Evolutionary conservation across 2,113 vertebrate genomes (phyloP).

Genomic region (Myanophis thanlyinensis): DNA sequence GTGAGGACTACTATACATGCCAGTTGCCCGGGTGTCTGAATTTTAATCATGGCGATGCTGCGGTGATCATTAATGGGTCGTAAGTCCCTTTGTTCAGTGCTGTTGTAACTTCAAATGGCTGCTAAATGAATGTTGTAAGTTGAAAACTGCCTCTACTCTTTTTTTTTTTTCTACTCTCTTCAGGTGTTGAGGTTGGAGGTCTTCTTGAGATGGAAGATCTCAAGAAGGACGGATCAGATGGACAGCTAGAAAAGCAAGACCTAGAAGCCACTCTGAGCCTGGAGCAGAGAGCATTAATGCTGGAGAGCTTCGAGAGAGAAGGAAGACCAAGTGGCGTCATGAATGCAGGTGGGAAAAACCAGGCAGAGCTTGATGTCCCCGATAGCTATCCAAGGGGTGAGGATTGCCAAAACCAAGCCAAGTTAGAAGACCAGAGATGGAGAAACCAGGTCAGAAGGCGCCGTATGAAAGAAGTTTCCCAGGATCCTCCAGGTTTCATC

Average conservation of each 20-base stretch:
- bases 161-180: not conserved
- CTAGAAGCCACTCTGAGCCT: not conserved
- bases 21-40: not conserved
- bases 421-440: not conserved
- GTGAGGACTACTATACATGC: not conserved
- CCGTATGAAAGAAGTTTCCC: not conserved
- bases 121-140: not conserved
- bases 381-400: not conserved
- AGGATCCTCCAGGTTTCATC: slow-evolving; percentile 24
- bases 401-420: not conserved
- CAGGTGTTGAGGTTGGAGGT: not conserved
- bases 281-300: not conserved
- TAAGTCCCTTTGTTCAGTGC: not conserved
- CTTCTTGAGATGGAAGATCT: not conserved
- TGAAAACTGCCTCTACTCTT: not conserved
- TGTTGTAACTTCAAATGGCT: accelerated
- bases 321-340: not conserved
- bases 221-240: not conserved
- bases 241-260: not conserved
- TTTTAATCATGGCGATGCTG: not conserved
- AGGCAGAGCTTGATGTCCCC: not conserved
- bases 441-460: not conserved
- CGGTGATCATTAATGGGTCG: not conserved
- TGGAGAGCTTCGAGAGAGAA: not conserved
- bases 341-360: not conserved